Evolutionary conservation across 2,113 vertebrate species (phyloP), one percentile per base, ranked within the genome.

Genomic region (Ardeotis arabs): DNA sequence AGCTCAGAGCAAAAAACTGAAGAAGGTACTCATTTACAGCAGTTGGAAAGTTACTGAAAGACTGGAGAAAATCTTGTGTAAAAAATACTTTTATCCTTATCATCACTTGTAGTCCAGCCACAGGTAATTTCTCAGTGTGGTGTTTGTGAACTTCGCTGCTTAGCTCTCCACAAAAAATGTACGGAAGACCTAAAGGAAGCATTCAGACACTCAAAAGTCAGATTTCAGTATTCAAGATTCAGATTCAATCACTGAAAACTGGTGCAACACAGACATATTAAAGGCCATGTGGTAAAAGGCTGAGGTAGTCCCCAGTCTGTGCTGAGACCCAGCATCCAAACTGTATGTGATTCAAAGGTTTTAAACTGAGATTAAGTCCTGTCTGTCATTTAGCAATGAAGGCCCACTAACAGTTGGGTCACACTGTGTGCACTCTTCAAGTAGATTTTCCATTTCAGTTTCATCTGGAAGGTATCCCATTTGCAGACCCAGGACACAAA

Each of bases 261-360:
- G 12, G 1, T 45, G 49, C 12, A 87, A 60, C 21, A 63, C 7
- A 53, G 31, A 2, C 7, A 50, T 50, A 37, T 50, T 59, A 82
- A 78, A 41, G 53, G 16, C 1, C 6, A 31, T 20, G 5, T 41
- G 14, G 8, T 66, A 49, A 70, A 76, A 77, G 6, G 27, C 12
- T 35, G 15, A 77, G 9, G 8, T 35, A 49, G 29, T 56, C 7
- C 16, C 4, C 17, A 44, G 16, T 22, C 3, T 2, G 1, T 1
- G 1, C 10, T n/a, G 20, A 5, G 31, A 56, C 1, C 2, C 12
- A 90, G 25, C 3, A 69, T 23, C 12, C 21, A 66, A 69, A 64
- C 5, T 25, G 7, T 27, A 9, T 3, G 3, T 13, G 5, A 44
- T 64, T 80, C 22, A 73, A 44, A 8, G 31, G 4, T 67, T 83